A percentile compares a stretch with the other conserved stretches of the same genome.
Conservation (phyloP, 2,797 vertebrate genomes). For the Anas acuta region DNA sequence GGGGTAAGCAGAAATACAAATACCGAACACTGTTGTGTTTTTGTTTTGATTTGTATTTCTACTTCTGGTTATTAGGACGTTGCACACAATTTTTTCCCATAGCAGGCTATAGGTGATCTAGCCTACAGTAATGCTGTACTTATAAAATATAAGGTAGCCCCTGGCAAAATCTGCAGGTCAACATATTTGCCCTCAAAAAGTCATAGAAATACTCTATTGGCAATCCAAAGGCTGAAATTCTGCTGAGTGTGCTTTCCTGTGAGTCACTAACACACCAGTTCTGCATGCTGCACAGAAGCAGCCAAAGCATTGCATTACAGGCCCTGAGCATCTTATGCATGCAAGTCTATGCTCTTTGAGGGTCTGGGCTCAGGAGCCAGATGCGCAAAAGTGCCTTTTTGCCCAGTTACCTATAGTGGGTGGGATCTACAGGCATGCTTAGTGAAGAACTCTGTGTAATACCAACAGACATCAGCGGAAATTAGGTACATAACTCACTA, state of each 20-base stretch:
- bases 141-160: not conserved
- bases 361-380: not conserved
- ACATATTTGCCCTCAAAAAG: not conserved
- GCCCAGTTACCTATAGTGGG: accelerated
- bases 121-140: accelerated
- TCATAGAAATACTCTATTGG: accelerated
- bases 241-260: accelerated
- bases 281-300: not conserved
- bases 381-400: accelerated
- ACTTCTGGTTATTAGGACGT: not conserved
- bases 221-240: not conserved
- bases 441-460: accelerated
- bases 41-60: not conserved
- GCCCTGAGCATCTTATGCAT: accelerated
- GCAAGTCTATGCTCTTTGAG: accelerated
- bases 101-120: not conserved
- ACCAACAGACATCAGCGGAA: not conserved
- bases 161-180: not conserved
- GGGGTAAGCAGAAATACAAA: not conserved
- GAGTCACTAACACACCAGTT: accelerated
- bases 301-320: accelerated
- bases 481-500: accelerated
- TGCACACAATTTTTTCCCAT: not conserved
- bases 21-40: not conserved
- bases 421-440: accelerated